Base-by-base conservation (phyloP, 2,888 invertebrate species). In the Macrosoma leucophasiata region DNA sequence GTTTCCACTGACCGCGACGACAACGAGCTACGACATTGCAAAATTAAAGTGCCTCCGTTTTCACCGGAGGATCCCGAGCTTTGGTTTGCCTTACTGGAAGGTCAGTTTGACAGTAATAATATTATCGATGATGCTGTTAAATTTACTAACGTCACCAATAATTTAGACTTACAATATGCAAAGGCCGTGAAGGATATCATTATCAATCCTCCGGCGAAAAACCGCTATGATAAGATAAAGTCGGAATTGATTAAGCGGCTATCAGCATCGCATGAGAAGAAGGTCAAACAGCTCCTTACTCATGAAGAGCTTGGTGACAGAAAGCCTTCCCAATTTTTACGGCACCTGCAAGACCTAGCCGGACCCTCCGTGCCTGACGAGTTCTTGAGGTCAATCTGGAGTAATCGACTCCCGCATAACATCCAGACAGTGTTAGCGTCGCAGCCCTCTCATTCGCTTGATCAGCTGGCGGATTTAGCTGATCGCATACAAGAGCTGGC, bases 281-380 rank as follows among this genome's bases (percentile, higher is more conserved):
- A 39, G 13, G 12, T 42, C 4, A 35, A 41, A 19, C 47, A 48
- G 13, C 33, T 46, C 1, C 28, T 45, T 5, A 36, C 26, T 9
- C 42, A 48, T 8, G 44, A 46, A 13, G 43, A 48, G 23, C 23
- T 47, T 0, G 50, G 46, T 2, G 48, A 48, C 20, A 21, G 49
- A 5, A 46, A 44, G 13, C 47, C 48, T 2, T 44, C 46, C 1
- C 49, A 48, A 10, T 48, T 46, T 10, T 36, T 46, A 1, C 23
- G 48, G 3, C 26, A 32, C 6, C 26, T 33, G 1, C 26, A 28
- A 7, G 27, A 22, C 9, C 18, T 33, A 6, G 45, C 48, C 2
- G 46, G 48, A 2, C 15, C 34, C 1, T 7, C 3, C 1, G 35
- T 50, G 1, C 30, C 42, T 0, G 41, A 38, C 1, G 42, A 44